Evolutionary conservation across 2,797 vertebrate species (phyloP).

Genomic region (Gymnocypris eckloni): DNA sequence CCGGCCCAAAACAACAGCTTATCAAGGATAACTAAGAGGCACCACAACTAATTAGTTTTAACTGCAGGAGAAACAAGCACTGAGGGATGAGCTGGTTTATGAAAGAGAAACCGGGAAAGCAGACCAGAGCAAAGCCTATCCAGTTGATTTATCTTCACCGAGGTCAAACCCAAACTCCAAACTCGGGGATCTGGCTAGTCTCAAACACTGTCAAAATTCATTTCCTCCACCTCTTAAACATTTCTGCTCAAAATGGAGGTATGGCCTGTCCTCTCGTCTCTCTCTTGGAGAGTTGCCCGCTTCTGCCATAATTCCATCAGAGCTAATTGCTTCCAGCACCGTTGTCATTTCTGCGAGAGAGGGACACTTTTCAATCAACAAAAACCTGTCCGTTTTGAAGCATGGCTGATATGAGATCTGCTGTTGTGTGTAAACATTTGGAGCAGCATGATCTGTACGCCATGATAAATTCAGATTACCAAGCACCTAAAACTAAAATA

Average conservation of each 20-base stretch:
- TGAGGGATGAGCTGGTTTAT: constrained; percentile 43
- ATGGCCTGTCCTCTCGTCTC: constrained; percentile 16
- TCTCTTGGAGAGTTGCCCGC: constrained; percentile 29
- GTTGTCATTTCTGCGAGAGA: constrained; percentile 56
- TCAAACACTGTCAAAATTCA: constrained; percentile 54
- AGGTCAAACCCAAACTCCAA: constrained; percentile 61
- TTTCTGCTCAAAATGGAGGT: constrained; percentile 53
- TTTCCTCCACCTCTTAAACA: constrained; percentile 54
- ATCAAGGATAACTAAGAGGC: constrained; percentile 47
- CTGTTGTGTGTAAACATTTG: constrained; percentile 48
- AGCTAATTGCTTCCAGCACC: constrained; percentile 64
- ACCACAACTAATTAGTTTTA: constrained; percentile 57
- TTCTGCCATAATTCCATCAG: constrained; percentile 65
- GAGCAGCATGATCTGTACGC: not conserved
- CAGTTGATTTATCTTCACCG: constrained; percentile 58
- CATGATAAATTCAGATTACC: constrained; percentile 13
- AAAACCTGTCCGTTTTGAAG: constrained; percentile 34
- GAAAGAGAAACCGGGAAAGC: constrained; percentile 17
- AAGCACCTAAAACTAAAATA: constrained; percentile 34
- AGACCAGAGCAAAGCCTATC: constrained; percentile 30
- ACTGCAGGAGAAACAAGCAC: constrained; percentile 40
- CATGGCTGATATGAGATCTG: constrained; percentile 25
- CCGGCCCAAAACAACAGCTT: constrained; percentile 44
- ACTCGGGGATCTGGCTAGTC: constrained; percentile 55
- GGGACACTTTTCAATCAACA: constrained; percentile 58